Conservation (phyloP, 2,888 invertebrate species). For the Himalopsyche japonica region DNA sequence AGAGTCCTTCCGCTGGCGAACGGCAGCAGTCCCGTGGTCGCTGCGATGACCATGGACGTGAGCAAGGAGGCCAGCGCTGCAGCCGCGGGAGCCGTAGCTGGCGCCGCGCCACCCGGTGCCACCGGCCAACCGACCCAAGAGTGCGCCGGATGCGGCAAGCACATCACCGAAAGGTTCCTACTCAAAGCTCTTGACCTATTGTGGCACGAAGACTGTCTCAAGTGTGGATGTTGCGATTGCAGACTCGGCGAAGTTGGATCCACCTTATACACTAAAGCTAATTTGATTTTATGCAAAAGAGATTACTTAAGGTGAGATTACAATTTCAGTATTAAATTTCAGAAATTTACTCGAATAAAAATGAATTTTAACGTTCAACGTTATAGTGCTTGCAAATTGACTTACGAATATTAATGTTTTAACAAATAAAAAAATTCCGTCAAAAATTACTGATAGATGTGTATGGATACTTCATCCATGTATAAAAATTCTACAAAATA, state of each 20-base stretch:
- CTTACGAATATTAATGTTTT: too few relatives aligned
- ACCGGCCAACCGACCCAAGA: conserved; percentile 56
- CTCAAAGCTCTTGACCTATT: conserved; percentile 85
- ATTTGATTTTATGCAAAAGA: conserved; percentile 87
- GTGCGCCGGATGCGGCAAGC: conserved; percentile 84
- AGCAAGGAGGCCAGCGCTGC: conserved; percentile 70
- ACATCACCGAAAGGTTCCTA: conserved; percentile 80
- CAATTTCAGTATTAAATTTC: too few relatives aligned
- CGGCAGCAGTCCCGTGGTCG: conserved; percentile 55
- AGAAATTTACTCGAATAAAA: too few relatives aligned
- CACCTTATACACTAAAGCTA: conserved; percentile 87
- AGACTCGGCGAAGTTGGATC: conserved; percentile 90
- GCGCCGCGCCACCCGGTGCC: conserved; percentile 33
- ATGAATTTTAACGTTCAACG: too few relatives aligned
- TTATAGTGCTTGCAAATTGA: too few relatives aligned
- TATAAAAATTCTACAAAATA: too few relatives aligned
- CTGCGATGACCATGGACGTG: conserved; percentile 85
- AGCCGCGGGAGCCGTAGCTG: conserved; percentile 47
- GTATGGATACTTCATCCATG: too few relatives aligned
- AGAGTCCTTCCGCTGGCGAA: conserved; percentile 56
- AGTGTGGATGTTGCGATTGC: conserved; percentile 91
- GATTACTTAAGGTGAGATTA: conserved; percentile 81
- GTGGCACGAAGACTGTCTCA: conserved; percentile 94
- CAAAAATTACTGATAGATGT: too few relatives aligned
- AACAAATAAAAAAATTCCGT: too few relatives aligned